Evolutionary conservation across 2,797 vertebrate genomes (phyloP).

Genomic region (Calcarius lapponicus): DNA sequence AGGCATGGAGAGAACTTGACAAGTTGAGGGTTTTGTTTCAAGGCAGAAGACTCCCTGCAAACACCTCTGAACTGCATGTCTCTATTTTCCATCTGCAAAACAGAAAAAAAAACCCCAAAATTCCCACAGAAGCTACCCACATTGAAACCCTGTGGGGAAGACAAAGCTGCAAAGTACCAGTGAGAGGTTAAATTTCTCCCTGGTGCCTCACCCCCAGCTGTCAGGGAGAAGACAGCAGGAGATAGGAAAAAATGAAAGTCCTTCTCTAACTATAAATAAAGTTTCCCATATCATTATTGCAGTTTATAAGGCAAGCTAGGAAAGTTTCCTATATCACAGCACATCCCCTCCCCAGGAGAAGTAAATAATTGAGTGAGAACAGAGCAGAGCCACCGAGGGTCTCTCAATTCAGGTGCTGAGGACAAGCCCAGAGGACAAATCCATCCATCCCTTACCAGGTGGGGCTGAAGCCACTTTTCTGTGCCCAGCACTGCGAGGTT

Average conservation of each 20-base stretch:
- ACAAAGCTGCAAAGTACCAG: not conserved
- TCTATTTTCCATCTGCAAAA: not conserved
- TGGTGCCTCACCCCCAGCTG: not conserved
- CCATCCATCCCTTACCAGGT: not conserved
- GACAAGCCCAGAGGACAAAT: not conserved
- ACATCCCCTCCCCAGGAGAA: not conserved
- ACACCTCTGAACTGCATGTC: not conserved
- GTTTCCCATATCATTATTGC: not conserved
- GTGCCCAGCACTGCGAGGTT: not conserved
- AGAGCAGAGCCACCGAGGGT: constrained; percentile 8
- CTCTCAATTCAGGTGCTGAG: not conserved
- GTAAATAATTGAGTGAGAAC: constrained; percentile 30
- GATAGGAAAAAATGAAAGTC: not conserved
- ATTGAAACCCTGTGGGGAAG: not conserved
- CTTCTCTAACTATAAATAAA: not conserved
- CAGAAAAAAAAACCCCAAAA: not conserved
- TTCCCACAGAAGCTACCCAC: not conserved
- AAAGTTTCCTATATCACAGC: not conserved
- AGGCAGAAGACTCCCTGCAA: not conserved
- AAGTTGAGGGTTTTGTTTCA: not conserved
- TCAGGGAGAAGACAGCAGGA: not conserved
- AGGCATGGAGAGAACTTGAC: not conserved
- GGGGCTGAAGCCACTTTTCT: not conserved
- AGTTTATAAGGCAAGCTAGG: not conserved
- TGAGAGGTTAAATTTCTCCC: not conserved